phyloP scores from a whole-genome alignment of 2,113 vertebrate species.

The Lagenorhynchus albirostris region DNA sequence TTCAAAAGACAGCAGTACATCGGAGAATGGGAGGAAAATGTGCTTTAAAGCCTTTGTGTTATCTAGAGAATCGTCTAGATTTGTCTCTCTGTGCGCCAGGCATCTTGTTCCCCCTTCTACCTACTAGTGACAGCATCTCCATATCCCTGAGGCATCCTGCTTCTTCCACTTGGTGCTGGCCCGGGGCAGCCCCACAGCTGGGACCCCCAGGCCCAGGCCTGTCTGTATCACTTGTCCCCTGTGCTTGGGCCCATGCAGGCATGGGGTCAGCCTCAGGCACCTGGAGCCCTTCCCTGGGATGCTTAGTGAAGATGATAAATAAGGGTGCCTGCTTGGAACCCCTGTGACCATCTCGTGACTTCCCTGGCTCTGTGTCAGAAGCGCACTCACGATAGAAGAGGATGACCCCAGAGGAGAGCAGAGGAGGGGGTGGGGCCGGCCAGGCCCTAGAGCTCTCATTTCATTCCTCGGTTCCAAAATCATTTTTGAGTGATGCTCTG shows the following conservation, averaged over 20 bases:
- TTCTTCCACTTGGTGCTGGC: background rate
- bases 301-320: background rate
- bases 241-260: background rate
- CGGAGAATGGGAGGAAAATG: background rate
- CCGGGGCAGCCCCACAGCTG: rapidly evolving
- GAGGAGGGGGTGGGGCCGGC: background rate
- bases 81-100: background rate
- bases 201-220: background rate
- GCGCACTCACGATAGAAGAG: background rate
- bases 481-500: background rate
- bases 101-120: background rate
- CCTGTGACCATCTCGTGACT: background rate
- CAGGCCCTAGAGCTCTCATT: background rate
- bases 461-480: background rate
- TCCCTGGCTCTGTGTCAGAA: background rate
- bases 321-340: too few species aligned
- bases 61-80: background rate
- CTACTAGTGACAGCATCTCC: background rate
- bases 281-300: background rate
- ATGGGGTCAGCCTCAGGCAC: background rate
- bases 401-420: background rate
- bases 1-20: background rate
- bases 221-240: background rate
- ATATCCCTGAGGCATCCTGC: background rate
- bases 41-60: background rate